Percentiles rank a stretch among this genome's conserved stretches.
phyloP scores from a whole-genome alignment of 1,140 invertebrate species.

The Gryllus bimaculatus region DNA sequence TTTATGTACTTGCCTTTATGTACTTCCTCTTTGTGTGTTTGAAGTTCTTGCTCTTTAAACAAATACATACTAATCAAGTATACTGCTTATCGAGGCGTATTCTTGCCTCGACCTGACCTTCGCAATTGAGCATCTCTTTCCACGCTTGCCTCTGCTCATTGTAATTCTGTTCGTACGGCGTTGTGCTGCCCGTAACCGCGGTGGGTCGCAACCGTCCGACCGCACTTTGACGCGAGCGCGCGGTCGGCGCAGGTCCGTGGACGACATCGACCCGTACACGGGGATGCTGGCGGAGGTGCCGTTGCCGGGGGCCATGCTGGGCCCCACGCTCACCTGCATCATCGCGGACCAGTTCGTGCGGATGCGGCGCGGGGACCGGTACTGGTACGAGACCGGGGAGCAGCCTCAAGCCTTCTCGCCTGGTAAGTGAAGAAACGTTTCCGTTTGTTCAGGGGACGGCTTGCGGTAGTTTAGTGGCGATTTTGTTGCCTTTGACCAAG shows the following conservation, averaged over 20 bases:
- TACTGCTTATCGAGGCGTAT: too few species aligned
- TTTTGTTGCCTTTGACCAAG: neutral
- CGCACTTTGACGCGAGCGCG: too few species aligned
- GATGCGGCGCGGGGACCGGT: constrained; percentile 69
- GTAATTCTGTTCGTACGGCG: too few species aligned
- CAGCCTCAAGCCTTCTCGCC: constrained; percentile 56
- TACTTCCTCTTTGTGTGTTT: too few species aligned
- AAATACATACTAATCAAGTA: too few species aligned
- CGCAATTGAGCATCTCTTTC: too few species aligned
- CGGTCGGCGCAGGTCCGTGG: constrained; percentile 44
- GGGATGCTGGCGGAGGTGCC: constrained; percentile 70
- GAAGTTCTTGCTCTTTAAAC: too few species aligned
- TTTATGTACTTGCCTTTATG: too few species aligned
- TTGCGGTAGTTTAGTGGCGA: neutral
- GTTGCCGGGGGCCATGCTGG: constrained; percentile 55
- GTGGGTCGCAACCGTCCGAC: too few species aligned
- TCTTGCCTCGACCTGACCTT: too few species aligned
- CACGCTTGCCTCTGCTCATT: too few species aligned
- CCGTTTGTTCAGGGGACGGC: neutral
- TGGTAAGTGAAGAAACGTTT: constrained; percentile 37
- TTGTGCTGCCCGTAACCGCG: too few species aligned
- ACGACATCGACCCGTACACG: constrained; percentile 82
- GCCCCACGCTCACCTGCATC: constrained; percentile 76
- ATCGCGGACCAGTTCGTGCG: constrained; percentile 76
- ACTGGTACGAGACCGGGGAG: constrained; percentile 72